These are phyloP conservation scores for Pelagia noctiluca DNA, from an alignment of 30 jellyfish, hydroid and myxozoan genomes.

Conservation along the genomic window DNA sequence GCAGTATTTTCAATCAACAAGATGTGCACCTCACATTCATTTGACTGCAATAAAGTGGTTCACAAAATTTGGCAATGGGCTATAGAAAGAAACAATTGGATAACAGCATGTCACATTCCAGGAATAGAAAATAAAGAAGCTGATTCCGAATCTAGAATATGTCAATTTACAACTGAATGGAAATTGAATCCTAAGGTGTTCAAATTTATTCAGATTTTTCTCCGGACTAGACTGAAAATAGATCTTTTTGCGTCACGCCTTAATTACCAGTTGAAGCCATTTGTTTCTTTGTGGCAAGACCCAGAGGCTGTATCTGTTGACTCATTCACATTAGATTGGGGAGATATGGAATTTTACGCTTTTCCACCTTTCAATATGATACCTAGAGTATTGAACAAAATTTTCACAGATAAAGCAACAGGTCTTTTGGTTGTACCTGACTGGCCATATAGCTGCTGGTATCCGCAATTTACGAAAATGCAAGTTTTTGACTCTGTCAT, in stretches of 20 bases:
- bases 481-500: not conserved
- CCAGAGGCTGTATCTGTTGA: constrained; percentile 19
- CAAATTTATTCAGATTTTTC: not conserved
- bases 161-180: not conserved
- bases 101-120: constrained; percentile 16
- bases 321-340: constrained; percentile 23
- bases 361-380: constrained; percentile 35
- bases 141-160: constrained; percentile 11
- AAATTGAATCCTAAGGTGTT: not conserved
- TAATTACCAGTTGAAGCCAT: constrained; percentile 5
- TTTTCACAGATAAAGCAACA: not conserved
- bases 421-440: constrained; percentile 36
- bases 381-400: not conserved
- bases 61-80: constrained; percentile 18
- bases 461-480: not conserved
- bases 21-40: constrained; percentile 41
- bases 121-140: not conserved
- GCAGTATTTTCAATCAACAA: constrained; percentile 33
- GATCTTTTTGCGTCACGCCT: constrained; percentile 25
- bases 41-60: not conserved
- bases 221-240: not conserved
- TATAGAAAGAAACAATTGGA: not conserved
- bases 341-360: constrained; percentile 14
- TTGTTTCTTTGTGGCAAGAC: constrained; percentile 20
- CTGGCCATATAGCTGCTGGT: constrained; percentile 47